These are phyloP conservation scores for Polyploca ridens DNA, from an alignment of 2,888 invertebrate genomes.

Conservation along the genomic window DNA sequence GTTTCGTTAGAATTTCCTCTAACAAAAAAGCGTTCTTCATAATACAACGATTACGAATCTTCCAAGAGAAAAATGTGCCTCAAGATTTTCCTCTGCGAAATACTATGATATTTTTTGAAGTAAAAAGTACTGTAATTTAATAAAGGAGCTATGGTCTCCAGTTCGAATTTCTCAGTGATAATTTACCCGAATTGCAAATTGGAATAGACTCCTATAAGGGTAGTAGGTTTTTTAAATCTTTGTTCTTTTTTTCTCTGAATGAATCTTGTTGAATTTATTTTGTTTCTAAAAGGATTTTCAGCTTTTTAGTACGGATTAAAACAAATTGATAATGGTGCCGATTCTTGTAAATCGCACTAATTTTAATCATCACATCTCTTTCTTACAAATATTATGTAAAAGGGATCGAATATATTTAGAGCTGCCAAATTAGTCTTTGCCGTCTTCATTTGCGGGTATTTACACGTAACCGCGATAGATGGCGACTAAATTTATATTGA, in stretches of 20 bases:
- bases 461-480: too few species aligned
- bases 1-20: constrained; percentile 41
- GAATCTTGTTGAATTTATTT: not conserved
- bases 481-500: too few species aligned
- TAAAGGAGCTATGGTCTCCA: constrained; percentile 7
- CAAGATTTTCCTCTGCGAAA: constrained; percentile 32
- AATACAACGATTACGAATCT: constrained; percentile 49
- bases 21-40: constrained; percentile 44
- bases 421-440: too few species aligned
- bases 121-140: constrained; percentile 19
- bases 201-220: constrained; percentile 1
- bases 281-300: not conserved
- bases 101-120: constrained; percentile 30
- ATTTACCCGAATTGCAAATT: constrained; percentile 3
- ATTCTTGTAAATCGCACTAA: too few species aligned
- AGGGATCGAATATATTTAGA: too few species aligned
- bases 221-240: not conserved
- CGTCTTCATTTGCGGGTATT: too few species aligned
- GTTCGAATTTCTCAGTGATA: constrained; percentile 7
- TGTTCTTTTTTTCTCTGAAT: not conserved
- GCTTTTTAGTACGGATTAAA: too few species aligned
- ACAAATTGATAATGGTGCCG: too few species aligned
- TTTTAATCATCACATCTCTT: too few species aligned
- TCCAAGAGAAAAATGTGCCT: constrained; percentile 33
- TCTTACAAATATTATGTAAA: too few species aligned